Conservation (phyloP, 2,113 vertebrate species). For the Chiloscyllium plagiosum region DNA sequence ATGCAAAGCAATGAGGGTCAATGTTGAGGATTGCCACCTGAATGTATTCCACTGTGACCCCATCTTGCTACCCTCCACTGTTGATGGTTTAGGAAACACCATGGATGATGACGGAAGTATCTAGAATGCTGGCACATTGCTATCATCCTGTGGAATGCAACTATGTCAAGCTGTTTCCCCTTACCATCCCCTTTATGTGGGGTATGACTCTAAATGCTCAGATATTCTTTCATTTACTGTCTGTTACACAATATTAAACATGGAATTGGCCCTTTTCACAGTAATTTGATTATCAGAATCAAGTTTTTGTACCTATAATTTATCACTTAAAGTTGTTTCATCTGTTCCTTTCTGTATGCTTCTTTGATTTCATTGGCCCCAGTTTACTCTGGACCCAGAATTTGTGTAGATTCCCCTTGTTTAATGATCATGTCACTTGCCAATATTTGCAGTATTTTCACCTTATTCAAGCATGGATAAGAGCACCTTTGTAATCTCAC, state of each 20-base stretch:
- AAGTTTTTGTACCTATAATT: not conserved
- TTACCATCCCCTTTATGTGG: no score
- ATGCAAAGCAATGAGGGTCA: not conserved
- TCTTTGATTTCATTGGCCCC: not conserved
- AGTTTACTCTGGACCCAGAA: not conserved
- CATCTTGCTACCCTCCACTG: not conserved
- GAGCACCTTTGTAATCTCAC: not conserved
- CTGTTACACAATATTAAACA: not conserved
- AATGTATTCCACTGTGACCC: not conserved
- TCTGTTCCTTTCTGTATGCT: not conserved
- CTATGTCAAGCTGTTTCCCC: not conserved
- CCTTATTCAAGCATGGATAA: not conserved
- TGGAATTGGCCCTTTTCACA: not conserved
- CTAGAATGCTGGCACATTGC: not conserved
- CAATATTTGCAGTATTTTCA: not conserved
- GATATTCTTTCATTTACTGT: not conserved
- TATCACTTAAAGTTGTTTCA: not conserved
- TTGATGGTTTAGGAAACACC: not conserved
- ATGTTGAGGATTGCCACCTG: not conserved
- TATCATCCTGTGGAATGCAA: not conserved
- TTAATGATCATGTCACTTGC: not conserved
- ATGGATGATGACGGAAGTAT: not conserved
- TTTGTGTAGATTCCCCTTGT: not conserved
- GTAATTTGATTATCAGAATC: not conserved
- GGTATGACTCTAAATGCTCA: not conserved